phyloP scores from a whole-genome alignment of 2,113 vertebrate genomes.

The Emydura subglobosa region DNA sequence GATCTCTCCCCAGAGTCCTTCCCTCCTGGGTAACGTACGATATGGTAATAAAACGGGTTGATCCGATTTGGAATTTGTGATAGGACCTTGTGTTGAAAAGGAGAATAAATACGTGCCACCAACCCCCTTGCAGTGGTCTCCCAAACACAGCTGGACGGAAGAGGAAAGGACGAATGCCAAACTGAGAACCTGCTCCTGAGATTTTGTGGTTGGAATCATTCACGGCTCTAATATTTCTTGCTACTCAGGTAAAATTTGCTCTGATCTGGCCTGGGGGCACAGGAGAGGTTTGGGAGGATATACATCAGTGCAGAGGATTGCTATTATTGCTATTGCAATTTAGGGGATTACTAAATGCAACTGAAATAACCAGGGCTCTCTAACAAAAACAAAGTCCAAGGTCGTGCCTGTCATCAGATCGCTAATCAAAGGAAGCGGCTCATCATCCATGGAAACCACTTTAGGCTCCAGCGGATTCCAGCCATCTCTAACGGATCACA shows the following conservation, averaged over 20 bases:
- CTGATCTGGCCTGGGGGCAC: neutral
- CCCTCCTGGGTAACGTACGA: neutral
- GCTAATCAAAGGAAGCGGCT: neutral
- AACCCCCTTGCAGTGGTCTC: neutral
- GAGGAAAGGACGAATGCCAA: neutral
- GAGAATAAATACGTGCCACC: neutral
- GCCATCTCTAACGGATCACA: neutral
- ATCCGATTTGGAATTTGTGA: neutral
- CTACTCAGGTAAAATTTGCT: neutral
- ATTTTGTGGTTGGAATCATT: rapidly evolving
- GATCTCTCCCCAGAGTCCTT: neutral
- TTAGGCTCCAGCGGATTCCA: neutral
- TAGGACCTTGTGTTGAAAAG: neutral
- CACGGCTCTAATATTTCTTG: neutral
- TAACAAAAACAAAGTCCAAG: neutral
- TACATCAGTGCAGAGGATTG: neutral
- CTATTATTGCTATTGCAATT: no score
- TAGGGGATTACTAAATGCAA: neutral
- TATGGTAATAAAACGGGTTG: neutral
- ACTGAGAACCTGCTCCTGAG: neutral
- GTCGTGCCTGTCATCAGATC: neutral
- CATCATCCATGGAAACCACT: rapidly evolving
- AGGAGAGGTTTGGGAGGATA: neutral
- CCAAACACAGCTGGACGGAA: no score
- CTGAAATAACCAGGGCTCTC: neutral